A percentile compares a stretch with the other conserved stretches of the same genome.
Conservation (phyloP, 1,140 invertebrate species). For the Drosophila orena region DNA sequence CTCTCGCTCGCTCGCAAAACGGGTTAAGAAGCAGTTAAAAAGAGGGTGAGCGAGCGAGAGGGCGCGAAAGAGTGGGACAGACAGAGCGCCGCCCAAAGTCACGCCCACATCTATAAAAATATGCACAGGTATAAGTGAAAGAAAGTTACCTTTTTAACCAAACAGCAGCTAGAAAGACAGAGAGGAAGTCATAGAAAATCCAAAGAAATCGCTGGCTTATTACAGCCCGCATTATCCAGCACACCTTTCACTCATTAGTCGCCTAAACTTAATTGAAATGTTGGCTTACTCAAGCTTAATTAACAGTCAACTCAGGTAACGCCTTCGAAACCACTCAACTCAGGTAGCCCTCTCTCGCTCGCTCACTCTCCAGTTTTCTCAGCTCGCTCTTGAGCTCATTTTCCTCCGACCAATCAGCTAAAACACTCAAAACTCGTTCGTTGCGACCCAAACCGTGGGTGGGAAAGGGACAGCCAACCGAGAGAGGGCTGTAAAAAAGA, state of each 20-base stretch:
- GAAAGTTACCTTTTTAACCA: constrained; percentile 58
- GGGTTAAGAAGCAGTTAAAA: constrained; percentile 54
- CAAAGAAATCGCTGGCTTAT: not conserved
- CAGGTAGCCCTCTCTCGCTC: constrained; percentile 36
- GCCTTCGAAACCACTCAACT: constrained; percentile 55
- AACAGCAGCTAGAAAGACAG: constrained; percentile 44
- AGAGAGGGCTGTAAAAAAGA: constrained; percentile 37
- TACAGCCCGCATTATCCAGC: not conserved
- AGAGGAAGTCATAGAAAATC: constrained; percentile 3
- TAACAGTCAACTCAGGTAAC: constrained; percentile 65
- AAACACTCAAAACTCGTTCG: constrained; percentile 71
- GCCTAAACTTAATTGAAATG: constrained; percentile 60
- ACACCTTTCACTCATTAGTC: constrained; percentile 28
- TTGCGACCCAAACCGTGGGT: constrained; percentile 33
- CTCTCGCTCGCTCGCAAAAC: constrained; percentile 49
- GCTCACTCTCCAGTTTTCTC: constrained; percentile 12
- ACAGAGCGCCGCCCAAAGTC: constrained; percentile 72
- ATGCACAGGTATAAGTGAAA: constrained; percentile 39
- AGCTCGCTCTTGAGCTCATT: constrained; percentile 36
- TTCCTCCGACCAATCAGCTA: constrained; percentile 50
- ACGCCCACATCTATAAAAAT: constrained; percentile 59
- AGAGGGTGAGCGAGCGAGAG: constrained; percentile 43
- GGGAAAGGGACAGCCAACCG: constrained; percentile 48
- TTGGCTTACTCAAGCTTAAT: constrained; percentile 66
- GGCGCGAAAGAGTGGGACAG: constrained; percentile 40